phyloP scores from a whole-genome alignment of 2,113 vertebrate genomes.

The Melierax canorus region DNA sequence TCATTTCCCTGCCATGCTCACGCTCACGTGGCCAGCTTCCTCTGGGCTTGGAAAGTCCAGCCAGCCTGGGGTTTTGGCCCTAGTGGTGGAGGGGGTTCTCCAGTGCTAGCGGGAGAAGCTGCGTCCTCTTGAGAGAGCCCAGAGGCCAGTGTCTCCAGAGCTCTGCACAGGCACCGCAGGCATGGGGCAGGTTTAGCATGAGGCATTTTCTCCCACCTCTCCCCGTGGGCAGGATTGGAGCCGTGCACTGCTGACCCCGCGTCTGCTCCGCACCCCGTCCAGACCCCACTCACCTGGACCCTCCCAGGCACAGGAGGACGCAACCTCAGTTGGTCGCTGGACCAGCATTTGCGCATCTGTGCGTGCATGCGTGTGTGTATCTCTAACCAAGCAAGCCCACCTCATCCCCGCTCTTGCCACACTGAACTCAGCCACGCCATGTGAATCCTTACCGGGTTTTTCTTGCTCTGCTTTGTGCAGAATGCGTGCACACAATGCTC shows the following conservation, averaged over 20 bases:
- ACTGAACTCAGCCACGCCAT: rapidly evolving
- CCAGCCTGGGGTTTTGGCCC: background rate
- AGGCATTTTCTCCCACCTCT: background rate
- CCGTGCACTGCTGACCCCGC: background rate
- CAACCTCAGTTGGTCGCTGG: rapidly evolving
- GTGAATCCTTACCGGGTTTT: background rate
- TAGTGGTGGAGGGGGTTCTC: background rate
- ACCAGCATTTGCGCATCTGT: background rate
- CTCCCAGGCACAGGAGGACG: background rate
- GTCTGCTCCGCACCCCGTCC: background rate
- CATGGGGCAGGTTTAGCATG: background rate
- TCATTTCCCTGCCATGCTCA: background rate
- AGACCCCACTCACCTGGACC: background rate
- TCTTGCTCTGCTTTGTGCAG: background rate
- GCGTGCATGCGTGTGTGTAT: rapidly evolving
- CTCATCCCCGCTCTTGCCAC: background rate
- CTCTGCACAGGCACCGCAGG: background rate
- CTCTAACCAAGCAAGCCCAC: background rate
- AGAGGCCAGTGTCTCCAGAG: background rate
- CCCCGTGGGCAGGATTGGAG: background rate
- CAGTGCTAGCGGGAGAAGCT: background rate
- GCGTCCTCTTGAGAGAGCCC: background rate
- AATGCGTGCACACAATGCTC: background rate
- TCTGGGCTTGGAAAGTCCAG: background rate
- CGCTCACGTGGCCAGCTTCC: background rate